Evolutionary conservation across 2,797 vertebrate genomes (phyloP).

Genomic region (Zenarchopterus dispar): DNA sequence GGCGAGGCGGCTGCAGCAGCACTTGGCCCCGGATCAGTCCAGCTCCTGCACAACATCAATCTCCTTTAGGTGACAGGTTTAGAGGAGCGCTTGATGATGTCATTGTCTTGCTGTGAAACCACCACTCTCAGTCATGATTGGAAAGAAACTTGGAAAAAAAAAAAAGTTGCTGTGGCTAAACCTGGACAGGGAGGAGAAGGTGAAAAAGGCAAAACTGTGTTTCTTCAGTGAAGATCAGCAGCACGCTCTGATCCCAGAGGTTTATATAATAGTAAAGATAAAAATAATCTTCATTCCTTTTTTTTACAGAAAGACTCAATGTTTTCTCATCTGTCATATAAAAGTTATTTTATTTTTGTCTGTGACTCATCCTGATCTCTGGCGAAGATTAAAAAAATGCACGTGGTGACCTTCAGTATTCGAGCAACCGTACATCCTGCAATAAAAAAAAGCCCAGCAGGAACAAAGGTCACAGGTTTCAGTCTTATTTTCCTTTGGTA

Average conservation of each 20-base stretch:
- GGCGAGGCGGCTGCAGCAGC: slow-evolving; percentile 38
- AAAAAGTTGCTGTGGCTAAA: not conserved
- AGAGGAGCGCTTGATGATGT: slow-evolving; percentile 42
- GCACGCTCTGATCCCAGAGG: too few relatives aligned
- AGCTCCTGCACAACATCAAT: slow-evolving; percentile 49
- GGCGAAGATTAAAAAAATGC: not conserved
- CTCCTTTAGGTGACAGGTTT: slow-evolving; percentile 61
- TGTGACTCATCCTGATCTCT: not conserved
- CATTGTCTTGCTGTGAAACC: slow-evolving; percentile 31
- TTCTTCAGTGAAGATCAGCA: too few relatives aligned
- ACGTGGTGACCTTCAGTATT: not conserved
- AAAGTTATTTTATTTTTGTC: not conserved
- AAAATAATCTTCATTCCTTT: not conserved
- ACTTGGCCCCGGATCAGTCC: slow-evolving; percentile 50
- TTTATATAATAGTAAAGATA: not conserved
- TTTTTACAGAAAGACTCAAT: not conserved
- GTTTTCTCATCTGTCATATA: not conserved
- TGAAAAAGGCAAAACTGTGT: not conserved
- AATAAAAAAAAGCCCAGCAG: not conserved
- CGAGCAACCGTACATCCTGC: fast-evolving
- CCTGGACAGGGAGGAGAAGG: not conserved
- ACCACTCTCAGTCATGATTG: slow-evolving; percentile 43
- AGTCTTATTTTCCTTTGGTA: not conserved
- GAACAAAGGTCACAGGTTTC: not conserved
- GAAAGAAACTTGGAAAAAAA: slow-evolving; percentile 10